Evolutionary conservation across 2,797 vertebrate genomes (phyloP), one percentile per base, ranked within the genome.

Genomic region (Pipistrellus kuhlii): DNA sequence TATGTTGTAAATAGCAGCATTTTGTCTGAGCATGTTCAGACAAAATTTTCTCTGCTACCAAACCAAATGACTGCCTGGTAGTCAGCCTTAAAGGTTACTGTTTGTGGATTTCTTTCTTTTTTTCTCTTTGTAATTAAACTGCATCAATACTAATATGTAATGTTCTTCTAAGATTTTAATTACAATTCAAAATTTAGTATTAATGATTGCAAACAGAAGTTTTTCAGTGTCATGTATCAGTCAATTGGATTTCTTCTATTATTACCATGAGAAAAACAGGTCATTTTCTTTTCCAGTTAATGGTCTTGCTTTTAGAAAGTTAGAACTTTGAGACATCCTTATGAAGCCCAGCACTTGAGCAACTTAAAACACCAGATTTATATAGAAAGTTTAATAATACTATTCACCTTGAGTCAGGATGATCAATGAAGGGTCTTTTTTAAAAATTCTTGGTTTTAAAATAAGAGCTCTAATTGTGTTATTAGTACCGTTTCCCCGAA

Each of bases 81-180:
- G 4, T 82, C 51, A 66, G 48, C 82, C 68, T 77, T 80, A 8
- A 82, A 68, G 23, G 27, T 69, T 94, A 76, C 59, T 85, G 46
- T 64, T 81, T 77, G n/a, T 85, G 83, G 9, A 17, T 59, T n/a
- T 72, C 88, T 89, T 90, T 62, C 10, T 41, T 46, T 5, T 89
- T 85, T 86, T 84, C 41, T 57, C 11, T 84, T 94, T 84, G 20
- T 93, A 76, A 48, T 71, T 94, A 20, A 85, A 75, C 20, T 78
- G 11, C 8, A 20, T 69, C 78, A 85, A 78, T 88, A 88, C 44
- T 76, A 81, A 93, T 90, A 82, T 41, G 13, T 86, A 88, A 84
- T 66, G 20, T 51, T 93, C 81, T 78, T 85, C 30, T 85, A 76
- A 88, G 53, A 46, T 93, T 91, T 96, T 87, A 87, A 94, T 89